Evolutionary conservation across 2,888 invertebrate genomes (phyloP).

Genomic region (Emmelina monodactyla): DNA sequence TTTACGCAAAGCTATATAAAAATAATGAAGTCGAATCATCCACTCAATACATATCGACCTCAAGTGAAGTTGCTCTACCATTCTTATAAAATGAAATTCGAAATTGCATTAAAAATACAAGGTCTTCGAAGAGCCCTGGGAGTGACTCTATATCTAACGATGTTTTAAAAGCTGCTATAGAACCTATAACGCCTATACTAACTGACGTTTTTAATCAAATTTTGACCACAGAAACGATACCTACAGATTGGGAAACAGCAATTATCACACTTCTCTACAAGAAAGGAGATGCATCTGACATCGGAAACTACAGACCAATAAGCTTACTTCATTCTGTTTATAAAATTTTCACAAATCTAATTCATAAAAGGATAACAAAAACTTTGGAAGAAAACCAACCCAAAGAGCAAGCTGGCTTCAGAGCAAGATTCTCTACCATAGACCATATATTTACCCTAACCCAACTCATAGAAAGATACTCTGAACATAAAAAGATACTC

Average conservation of each 20-base stretch:
- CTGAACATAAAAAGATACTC: slow-evolving; percentile 4
- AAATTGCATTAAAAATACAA: too few species aligned
- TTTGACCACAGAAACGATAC: not conserved
- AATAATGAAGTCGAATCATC: too few species aligned
- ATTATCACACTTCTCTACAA: slow-evolving; percentile 11
- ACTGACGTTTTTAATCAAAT: not conserved
- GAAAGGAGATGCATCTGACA: slow-evolving; percentile 11
- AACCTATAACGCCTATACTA: not conserved
- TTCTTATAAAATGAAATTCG: too few species aligned
- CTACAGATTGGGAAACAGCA: slow-evolving; percentile 4
- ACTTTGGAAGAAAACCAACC: slow-evolving; percentile 9
- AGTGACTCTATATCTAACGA: not conserved
- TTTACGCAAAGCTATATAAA: too few species aligned
- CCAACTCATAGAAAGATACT: slow-evolving; percentile 6
- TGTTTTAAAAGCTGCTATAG: not conserved
- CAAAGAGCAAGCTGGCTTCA: slow-evolving; percentile 10
- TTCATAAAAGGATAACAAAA: slow-evolving; percentile 4
- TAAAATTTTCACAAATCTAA: slow-evolving; percentile 8
- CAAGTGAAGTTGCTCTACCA: too few species aligned
- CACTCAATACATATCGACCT: too few species aligned
- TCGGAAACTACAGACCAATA: slow-evolving; percentile 11
- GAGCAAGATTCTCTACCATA: slow-evolving; percentile 5
- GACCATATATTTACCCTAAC: slow-evolving; percentile 3
- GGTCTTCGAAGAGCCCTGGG: slow-evolving; percentile 1
- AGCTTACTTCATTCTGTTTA: slow-evolving; percentile 8